Percentiles rank a stretch among this genome's conserved stretches.
These are phyloP conservation scores for Rallus crepitans DNA, from an alignment of 2,797 vertebrate species.

Conservation along the genomic window DNA sequence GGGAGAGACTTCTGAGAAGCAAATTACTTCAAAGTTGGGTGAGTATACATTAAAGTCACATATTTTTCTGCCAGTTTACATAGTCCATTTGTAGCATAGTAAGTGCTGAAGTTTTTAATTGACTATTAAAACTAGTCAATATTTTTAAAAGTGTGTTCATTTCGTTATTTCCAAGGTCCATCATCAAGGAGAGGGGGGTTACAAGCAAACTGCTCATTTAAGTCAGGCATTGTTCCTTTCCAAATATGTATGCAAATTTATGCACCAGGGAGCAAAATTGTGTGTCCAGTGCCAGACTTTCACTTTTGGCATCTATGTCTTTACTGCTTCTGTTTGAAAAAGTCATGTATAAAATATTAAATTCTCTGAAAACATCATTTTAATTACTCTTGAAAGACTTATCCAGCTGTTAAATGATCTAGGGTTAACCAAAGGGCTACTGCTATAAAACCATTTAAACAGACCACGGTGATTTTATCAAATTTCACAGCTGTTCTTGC, in stretches of 20 bases:
- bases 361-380: constrained; percentile 41
- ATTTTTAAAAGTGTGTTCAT: not conserved
- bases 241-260: constrained; percentile 50
- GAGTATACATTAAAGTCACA: not conserved
- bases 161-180: not conserved
- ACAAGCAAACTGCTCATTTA: constrained; percentile 38
- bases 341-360: constrained; percentile 46
- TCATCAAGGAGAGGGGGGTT: not conserved
- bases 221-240: constrained; percentile 32
- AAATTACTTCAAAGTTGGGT: not conserved
- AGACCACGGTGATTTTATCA: constrained; percentile 57
- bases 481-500: constrained; percentile 63
- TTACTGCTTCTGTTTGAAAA: constrained; percentile 23
- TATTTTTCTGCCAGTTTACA: not conserved
- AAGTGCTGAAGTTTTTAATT: not conserved
- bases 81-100: not conserved
- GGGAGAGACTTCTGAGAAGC: not conserved
- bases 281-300: constrained; percentile 29
- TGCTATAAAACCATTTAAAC: constrained; percentile 37
- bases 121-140: not conserved
- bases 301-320: constrained; percentile 38
- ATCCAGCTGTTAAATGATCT: constrained; percentile 40
- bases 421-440: constrained; percentile 12
- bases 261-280: not conserved
- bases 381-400: constrained; percentile 63